Evolutionary conservation across 1,140 invertebrate genomes (phyloP), one percentile per base, ranked within the genome.

Genomic region (Lasaia peninsularis): DNA sequence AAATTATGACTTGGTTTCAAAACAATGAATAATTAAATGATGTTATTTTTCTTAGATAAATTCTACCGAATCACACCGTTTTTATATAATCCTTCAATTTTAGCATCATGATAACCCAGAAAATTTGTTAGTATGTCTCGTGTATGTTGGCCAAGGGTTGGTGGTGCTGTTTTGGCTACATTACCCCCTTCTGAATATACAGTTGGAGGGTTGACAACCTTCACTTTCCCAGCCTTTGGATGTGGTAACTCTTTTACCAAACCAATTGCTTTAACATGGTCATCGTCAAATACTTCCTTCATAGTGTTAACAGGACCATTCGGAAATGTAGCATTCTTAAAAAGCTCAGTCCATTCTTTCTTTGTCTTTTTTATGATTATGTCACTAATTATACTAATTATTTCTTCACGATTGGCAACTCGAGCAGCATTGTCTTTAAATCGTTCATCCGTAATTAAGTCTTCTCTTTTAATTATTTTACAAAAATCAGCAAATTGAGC

Each of bases 291-390:
- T 0, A 96, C 96, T 83, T 97, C 92, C 56, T 91, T 84, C 74
- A 99, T 93, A 11, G 90, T 93, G 89, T 99, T 99, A 0, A 99
- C 93, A 0, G 96, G 96, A 0, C 97, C 98, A 80, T 94, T 96
- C 2, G 98, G 96, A 79, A 98, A 97, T 1, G 93, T 85, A 5
- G 92, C 91, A 21, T 92, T 92, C 54, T 94, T 92, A 61, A 99
- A 94, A 54, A 93, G 77, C 2, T 88, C 64, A 44, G 92, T 84
- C 97, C 97, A 99, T 68, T 97, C 92, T 21, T 92, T 85, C 52
- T 93, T 95, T 0, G 92, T 92, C 74, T 96, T 94, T 10, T 86
- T 78, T 4, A 71, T 52, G 58, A 99, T 94, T 52, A 91, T 89
- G 1, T 90, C 67, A 61, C 89, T 88, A 2, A 98, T 84, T 50